Evolutionary conservation across 2,888 invertebrate species (phyloP), one percentile per base, ranked within the genome.

Genomic region (Ferdinandea cuprea): DNA sequence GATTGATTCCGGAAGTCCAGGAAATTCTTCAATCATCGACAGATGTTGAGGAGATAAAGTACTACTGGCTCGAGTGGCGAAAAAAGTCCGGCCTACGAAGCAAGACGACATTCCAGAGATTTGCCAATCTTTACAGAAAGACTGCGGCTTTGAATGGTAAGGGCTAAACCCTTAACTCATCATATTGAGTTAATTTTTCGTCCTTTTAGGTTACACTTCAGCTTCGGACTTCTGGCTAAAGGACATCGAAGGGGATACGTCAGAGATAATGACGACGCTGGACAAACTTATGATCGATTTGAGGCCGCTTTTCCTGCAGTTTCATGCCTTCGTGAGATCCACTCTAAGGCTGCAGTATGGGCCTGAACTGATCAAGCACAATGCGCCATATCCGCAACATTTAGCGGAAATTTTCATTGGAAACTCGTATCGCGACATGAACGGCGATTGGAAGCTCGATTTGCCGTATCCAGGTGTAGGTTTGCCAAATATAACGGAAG

Each of bases 151-250:
- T 88, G 3, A 90, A 90, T 86, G 90, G 90, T 66, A 78, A 78
- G 79, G 1, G 1, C 9, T 2, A 4, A 4, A 3, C 30, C 3
- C 21, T 25, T 4, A 0, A 7, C 0, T 2, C 1, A 7, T 17
- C 40, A 19, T 30, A 4, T 1, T n/a, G 15, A 28, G 8, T 19
- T 1, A 1, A 2, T 5, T 6, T 4, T 15, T 2, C 7, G 19
- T n/a, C 1, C 8, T 68, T 35, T 44, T 8, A 83, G 83, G 83
- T 21, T 83, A 40, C 15, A 30, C 3, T n/a, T 25, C 35, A 84
- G 93, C 93, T 0, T 93, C 94, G 0, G 94, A 94, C 68, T 93
- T 92, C 90, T 96, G 95, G 96, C 92, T 94, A 56, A 91, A 93
- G 15, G 92, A 92, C 61, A 94, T 95, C 85, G 95, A 95, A 87